Evolutionary conservation across 2,888 invertebrate species (phyloP), one percentile per base, ranked within the genome.

Genomic region (Melinaea marsaeus): DNA sequence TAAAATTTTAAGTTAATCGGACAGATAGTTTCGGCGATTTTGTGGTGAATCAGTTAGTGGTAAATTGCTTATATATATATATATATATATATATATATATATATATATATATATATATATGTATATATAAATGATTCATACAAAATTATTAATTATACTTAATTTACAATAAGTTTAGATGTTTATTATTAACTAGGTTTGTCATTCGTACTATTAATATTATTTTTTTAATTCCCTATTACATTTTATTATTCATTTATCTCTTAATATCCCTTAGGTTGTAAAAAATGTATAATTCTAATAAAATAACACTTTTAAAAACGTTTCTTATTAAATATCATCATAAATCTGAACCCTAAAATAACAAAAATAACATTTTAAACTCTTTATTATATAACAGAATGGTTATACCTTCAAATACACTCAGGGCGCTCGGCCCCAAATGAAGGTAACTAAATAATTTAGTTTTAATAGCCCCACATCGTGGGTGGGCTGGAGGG

Each of bases 381-480:
- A 51, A 51, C 51, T 32, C 32, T 51, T 51, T 51, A 51, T 60
- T 54, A 48, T 57, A 35, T 32, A 58, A 65, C 47, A 63, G 62
- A 63, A 58, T 65, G 57, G 64, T 34, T 54, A 61, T 58, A 67
- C 58, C 57, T 57, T 37, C 55, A 37, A 55, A 62, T 47, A 63
- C 61, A 63, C 63, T 69, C 37, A 62, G 56, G 57, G 58, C 64
- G 65, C 61, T 59, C 61, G 51, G 48, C 77, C 72, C 71, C 69
- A 75, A 75, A 77, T 75, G 72, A 77, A 85, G 79, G 82, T 82
- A 78, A 84, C 84, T 84, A 85, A 89, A 89, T 89, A 88, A 90
- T 90, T 88, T 86, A 85, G 84, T 82, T 86, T 83, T 88, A 89
- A 90, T 88, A 86, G 88, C 81, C 73, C 69, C 72, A 72, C 84